Evolutionary conservation across 2,797 vertebrate species (phyloP).

Genomic region (Coregonus ussuriensis): DNA sequence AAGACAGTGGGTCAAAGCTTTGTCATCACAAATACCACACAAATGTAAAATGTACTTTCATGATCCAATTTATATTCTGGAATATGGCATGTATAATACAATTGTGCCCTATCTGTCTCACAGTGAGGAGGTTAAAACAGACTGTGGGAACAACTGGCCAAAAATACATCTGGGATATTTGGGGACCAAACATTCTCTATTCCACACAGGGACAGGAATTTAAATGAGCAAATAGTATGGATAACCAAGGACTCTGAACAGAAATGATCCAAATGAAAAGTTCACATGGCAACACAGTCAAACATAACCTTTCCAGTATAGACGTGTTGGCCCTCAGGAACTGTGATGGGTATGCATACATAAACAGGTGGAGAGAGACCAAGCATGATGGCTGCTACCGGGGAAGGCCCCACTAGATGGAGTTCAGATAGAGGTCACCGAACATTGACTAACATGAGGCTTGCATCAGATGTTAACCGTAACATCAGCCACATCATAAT

Average conservation of each 20-base stretch:
- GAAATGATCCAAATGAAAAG: conserved; percentile 8
- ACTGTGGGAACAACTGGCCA: neutral
- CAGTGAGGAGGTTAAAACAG: neutral
- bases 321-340: neutral
- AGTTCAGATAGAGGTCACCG: neutral
- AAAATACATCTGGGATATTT: conserved; percentile 1
- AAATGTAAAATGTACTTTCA: neutral
- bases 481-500: neutral
- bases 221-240: conserved; percentile 6
- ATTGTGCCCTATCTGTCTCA: neutral
- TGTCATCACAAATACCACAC: neutral
- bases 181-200: neutral
- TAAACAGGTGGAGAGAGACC: neutral
- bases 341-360: neutral
- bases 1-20: neutral
- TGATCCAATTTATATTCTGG: conserved; percentile 3
- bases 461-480: conserved; percentile 2
- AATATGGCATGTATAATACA: neutral
- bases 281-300: conserved; percentile 14
- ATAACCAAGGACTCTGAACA: neutral
- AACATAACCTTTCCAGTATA: conserved; percentile 12
- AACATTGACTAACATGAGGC: neutral
- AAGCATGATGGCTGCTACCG: neutral
- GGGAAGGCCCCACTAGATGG: neutral
- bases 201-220: conserved; percentile 5